These are phyloP conservation scores for Brachypteracias leptosomus DNA, from an alignment of 2,113 vertebrate genomes.

Conservation along the genomic window DNA sequence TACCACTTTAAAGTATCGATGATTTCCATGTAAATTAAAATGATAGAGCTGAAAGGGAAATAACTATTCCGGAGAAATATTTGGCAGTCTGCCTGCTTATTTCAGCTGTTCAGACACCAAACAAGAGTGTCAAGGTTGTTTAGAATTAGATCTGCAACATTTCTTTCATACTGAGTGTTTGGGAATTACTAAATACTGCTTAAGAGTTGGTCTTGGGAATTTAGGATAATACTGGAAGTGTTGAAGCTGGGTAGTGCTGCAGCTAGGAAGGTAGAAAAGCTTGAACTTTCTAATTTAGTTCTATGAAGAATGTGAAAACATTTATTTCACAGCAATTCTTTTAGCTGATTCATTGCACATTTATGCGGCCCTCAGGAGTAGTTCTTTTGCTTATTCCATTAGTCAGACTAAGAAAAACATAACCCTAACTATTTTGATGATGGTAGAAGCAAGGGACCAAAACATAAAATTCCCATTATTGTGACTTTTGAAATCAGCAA, in stretches of 20 bases:
- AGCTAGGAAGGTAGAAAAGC: neutral
- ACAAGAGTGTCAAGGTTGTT: slow-evolving; percentile 44
- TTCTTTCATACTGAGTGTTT: slow-evolving; percentile 45
- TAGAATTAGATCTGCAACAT: slow-evolving; percentile 62
- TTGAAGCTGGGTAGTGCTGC: neutral
- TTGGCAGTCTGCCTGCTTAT: slow-evolving; percentile 57
- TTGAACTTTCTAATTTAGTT: neutral
- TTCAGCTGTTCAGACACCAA: slow-evolving; percentile 50
- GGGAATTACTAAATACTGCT: slow-evolving; percentile 28
- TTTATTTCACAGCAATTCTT: neutral
- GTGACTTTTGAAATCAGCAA: neutral
- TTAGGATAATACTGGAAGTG: neutral
- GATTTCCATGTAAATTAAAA: slow-evolving; percentile 70
- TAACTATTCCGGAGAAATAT: slow-evolving; percentile 44
- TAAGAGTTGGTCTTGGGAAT: neutral
- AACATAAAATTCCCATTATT: neutral
- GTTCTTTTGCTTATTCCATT: neutral
- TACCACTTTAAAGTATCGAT: slow-evolving; percentile 54
- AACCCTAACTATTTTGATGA: neutral
- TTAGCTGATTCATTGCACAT: neutral
- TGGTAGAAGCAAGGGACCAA: neutral
- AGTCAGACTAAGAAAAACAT: neutral
- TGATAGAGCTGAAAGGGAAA: slow-evolving; percentile 52
- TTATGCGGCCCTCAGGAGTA: neutral
- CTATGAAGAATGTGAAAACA: neutral